These are phyloP conservation scores for Drosophila lacertosa DNA, from an alignment of 1,140 invertebrate species.

Conservation along the genomic window DNA sequence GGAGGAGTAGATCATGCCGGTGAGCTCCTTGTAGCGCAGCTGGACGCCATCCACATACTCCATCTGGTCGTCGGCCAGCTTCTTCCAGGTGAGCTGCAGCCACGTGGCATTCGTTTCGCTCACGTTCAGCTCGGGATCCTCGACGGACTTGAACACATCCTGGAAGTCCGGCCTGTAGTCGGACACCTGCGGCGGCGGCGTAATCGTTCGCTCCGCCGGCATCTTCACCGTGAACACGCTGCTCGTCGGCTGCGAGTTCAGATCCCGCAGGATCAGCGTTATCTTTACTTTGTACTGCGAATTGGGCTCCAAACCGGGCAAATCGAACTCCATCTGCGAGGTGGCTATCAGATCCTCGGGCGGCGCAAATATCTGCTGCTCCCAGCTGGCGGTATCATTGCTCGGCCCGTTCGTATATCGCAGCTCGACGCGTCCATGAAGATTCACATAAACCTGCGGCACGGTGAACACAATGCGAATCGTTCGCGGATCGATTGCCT, in stretches of 20 bases:
- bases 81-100: conserved; percentile 91
- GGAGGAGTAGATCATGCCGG: conserved; percentile 89
- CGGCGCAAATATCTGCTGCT: conserved; percentile 93
- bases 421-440: conserved; percentile 92
- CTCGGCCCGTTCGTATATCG: conserved; percentile 91
- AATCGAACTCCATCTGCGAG: conserved; percentile 92
- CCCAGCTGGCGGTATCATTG: conserved; percentile 89
- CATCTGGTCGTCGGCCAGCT: conserved; percentile 91
- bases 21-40: conserved; percentile 89
- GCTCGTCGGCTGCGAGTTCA: conserved; percentile 90
- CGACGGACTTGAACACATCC: conserved; percentile 79
- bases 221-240: conserved; percentile 90
- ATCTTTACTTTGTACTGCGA: conserved; percentile 93
- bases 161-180: conserved; percentile 82
- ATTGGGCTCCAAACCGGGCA: conserved; percentile 90
- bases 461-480: conserved; percentile 92
- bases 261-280: conserved; percentile 89
- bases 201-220: conserved; percentile 83
- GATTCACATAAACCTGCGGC: conserved; percentile 91
- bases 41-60: conserved; percentile 87
- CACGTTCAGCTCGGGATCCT: conserved; percentile 89
- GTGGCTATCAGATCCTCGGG: conserved; percentile 92
- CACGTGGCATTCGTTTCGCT: conserved; percentile 91
- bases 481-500: conserved; percentile 90
- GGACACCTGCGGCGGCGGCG: conserved; percentile 76